A percentile compares a stretch with the other conserved stretches of the same genome.
phyloP scores from a whole-genome alignment of 2,113 vertebrate genomes.

The Mustelus asterias region DNA sequence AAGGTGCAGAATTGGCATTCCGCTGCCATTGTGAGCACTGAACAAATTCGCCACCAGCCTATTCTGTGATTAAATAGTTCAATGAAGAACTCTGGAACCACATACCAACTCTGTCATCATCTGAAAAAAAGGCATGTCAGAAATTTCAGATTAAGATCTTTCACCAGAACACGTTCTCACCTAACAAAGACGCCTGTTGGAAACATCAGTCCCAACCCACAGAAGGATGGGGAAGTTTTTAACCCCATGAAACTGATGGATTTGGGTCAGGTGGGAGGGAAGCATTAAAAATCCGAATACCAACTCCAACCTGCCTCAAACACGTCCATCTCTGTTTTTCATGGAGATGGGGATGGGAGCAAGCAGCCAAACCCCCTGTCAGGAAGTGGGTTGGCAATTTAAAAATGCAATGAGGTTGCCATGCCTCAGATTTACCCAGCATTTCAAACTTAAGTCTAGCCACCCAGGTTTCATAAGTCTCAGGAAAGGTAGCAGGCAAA shows the following conservation, averaged over 20 bases:
- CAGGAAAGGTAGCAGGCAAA: background rate
- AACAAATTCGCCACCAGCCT: background rate
- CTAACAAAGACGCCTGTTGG: background rate
- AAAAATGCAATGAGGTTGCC: background rate
- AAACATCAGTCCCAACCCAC: background rate
- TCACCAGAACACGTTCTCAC: background rate
- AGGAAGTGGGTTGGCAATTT: background rate
- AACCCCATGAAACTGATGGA: background rate
- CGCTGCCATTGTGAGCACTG: background rate
- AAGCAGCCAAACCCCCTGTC: background rate
- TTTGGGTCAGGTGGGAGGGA: background rate
- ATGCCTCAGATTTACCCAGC: too few relatives aligned
- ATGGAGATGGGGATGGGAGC: background rate
- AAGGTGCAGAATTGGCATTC: background rate
- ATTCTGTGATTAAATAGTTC: background rate
- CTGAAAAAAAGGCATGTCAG: background rate
- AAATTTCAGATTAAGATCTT: background rate
- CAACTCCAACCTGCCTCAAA: background rate
- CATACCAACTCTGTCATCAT: background rate
- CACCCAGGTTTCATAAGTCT: background rate
- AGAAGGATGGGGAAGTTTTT: background rate
- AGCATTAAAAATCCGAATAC: too few relatives aligned
- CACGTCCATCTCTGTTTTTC: background rate
- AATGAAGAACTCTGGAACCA: background rate
- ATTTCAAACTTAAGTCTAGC: too few relatives aligned